phyloP scores from a whole-genome alignment of 2,797 vertebrate species.

The Erethizon dorsatum region DNA sequence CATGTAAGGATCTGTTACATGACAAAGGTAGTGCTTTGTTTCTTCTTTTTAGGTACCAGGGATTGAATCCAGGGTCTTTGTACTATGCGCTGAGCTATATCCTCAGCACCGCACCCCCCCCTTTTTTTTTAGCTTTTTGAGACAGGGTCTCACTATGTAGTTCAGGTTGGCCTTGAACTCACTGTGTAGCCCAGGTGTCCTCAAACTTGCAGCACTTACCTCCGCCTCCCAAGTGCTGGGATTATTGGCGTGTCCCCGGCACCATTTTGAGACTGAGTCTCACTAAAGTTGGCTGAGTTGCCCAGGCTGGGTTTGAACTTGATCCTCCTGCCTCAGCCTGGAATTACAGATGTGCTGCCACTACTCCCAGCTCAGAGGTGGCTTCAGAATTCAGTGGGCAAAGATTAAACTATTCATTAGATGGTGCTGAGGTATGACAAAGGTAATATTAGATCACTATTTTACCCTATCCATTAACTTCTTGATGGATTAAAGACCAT shows the following conservation, averaged over 20 bases:
- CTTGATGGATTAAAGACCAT: not conserved
- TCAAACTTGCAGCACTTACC: not conserved
- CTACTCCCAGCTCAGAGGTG: not conserved
- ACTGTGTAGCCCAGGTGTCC: not conserved
- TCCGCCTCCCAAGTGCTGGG: not conserved
- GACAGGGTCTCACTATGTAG: not conserved
- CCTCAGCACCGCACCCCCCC: not conserved
- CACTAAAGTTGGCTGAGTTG: not conserved
- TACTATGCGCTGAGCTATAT: not conserved
- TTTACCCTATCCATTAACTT: not conserved
- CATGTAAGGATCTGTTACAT: not conserved
- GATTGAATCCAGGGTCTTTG: not conserved
- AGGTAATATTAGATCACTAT: not conserved
- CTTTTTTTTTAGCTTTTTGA: not conserved
- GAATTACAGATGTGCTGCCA: not conserved
- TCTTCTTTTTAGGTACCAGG: not conserved
- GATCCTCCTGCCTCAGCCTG: not conserved
- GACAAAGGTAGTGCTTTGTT: not conserved
- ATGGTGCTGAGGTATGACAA: constrained; percentile 32
- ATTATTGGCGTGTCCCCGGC: not conserved
- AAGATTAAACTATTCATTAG: not conserved
- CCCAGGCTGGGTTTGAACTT: not conserved
- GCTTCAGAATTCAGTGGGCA: constrained; percentile 28
- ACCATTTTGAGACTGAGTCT: not conserved
- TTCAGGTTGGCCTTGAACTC: not conserved